phyloP scores from a whole-genome alignment of 2,113 vertebrate genomes.

The Saiga tatarica region DNA sequence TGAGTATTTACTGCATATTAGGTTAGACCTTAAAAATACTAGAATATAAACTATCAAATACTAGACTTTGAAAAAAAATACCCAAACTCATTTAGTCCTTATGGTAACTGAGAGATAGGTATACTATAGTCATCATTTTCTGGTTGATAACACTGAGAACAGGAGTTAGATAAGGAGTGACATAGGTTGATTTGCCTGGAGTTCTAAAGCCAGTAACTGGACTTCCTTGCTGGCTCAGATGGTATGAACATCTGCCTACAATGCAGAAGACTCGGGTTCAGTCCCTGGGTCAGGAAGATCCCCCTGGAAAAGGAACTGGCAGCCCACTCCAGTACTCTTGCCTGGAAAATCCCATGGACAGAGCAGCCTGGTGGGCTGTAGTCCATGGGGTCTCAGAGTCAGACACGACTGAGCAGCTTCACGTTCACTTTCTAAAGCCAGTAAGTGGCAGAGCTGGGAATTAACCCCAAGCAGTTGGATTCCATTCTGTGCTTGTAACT shows the following conservation, averaged over 20 bases:
- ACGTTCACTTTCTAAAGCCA: background rate
- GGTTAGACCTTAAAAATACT: background rate
- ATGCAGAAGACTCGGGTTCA: fast-evolving
- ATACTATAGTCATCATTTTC: background rate
- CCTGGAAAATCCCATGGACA: too few relatives aligned
- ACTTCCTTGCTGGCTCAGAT: too few relatives aligned
- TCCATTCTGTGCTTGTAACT: background rate
- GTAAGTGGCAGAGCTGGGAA: background rate
- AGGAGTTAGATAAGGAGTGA: background rate
- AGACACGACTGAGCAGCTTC: too few relatives aligned
- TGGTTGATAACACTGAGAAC: background rate
- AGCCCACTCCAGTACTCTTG: too few relatives aligned
- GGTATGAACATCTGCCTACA: too few relatives aligned
- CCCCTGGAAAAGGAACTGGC: too few relatives aligned
- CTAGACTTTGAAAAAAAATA: background rate
- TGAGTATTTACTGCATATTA: background rate
- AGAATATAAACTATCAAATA: background rate
- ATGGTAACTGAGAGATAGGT: background rate
- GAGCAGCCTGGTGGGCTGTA: too few relatives aligned
- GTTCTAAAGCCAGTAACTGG: background rate
- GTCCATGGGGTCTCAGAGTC: too few relatives aligned
- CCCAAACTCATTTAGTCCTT: background rate
- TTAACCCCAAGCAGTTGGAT: background rate
- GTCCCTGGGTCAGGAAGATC: too few relatives aligned
- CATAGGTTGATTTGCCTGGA: background rate